phyloP scores from a whole-genome alignment of 2,113 vertebrate species.

The Clarias magur region DNA sequence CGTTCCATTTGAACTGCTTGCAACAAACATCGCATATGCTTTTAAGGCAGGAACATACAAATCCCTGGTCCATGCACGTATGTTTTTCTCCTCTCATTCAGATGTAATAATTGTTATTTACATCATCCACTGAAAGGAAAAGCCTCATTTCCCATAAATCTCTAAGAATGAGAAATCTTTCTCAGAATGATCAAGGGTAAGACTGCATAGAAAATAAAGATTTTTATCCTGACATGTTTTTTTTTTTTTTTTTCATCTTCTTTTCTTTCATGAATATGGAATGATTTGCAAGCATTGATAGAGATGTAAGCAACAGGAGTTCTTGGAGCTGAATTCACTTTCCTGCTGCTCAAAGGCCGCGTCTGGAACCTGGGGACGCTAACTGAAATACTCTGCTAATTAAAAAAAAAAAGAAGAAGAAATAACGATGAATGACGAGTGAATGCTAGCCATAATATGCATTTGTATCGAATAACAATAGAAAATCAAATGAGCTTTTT shows the following conservation, averaged over 20 bases:
- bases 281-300: not conserved
- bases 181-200: not conserved
- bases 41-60: not conserved
- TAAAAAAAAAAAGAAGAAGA: not conserved
- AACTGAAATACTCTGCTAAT: not conserved
- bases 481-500: not conserved
- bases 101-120: not conserved
- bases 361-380: not conserved
- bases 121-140: not conserved
- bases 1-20: too few relatives aligned
- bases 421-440: too few relatives aligned
- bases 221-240: not conserved
- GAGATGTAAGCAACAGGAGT: not conserved
- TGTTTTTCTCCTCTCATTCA: not conserved
- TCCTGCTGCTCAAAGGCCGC: not conserved
- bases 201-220: not conserved
- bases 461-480: not conserved
- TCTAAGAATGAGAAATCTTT: not conserved
- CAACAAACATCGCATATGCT: too few relatives aligned
- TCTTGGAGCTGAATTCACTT: not conserved
- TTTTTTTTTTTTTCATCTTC: not conserved
- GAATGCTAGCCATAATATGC: not conserved
- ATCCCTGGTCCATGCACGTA: not conserved
- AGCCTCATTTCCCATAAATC: not conserved
- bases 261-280: not conserved